These are phyloP conservation scores for Hipposideros armiger DNA, from an alignment of 2,113 vertebrate genomes.

Conservation along the genomic window DNA sequence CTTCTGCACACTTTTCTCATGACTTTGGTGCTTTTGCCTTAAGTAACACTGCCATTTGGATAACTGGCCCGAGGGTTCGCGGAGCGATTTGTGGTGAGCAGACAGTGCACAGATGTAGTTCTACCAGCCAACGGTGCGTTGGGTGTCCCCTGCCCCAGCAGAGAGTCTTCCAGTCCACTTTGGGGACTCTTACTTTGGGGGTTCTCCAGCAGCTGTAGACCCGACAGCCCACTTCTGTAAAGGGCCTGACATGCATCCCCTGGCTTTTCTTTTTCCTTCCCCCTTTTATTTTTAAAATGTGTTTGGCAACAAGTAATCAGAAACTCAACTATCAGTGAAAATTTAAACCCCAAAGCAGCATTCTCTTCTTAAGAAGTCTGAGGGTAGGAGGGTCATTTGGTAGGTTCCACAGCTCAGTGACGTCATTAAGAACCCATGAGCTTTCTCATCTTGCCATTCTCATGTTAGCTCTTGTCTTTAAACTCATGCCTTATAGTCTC, in stretches of 20 bases:
- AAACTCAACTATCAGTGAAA: background rate
- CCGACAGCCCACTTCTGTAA: background rate
- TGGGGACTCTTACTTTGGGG: background rate
- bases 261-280: background rate
- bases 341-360: background rate
- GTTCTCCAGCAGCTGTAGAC: background rate
- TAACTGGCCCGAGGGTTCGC: background rate
- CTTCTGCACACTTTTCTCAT: background rate
- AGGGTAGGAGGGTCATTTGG: background rate
- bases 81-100: background rate
- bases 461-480: background rate
- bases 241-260: background rate
- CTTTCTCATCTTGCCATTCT: background rate
- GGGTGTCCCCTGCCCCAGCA: background rate
- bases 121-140: background rate
- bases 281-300: background rate
- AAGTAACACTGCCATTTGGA: background rate
- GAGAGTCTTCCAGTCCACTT: background rate
- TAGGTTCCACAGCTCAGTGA: background rate
- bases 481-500: background rate
- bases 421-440: background rate
- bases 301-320: background rate
- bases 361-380: background rate
- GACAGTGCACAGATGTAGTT: background rate
- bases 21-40: background rate